Evolutionary conservation across 2,888 invertebrate species (phyloP).

Genomic region (Baronia brevicornis): DNA sequence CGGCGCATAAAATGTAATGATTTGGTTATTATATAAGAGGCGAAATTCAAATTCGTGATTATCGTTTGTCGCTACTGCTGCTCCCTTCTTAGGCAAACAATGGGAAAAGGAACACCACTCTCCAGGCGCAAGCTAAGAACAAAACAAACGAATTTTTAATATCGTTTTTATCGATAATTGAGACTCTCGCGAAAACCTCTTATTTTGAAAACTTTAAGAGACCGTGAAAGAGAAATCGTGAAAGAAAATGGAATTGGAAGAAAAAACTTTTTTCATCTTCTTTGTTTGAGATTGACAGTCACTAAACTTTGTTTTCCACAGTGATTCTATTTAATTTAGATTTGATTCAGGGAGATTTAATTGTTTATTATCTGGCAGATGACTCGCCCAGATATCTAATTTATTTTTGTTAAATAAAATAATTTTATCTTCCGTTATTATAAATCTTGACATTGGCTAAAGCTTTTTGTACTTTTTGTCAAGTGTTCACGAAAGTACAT

Average conservation of each 20-base stretch:
- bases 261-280: constrained; percentile 75
- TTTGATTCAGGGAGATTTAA: constrained; percentile 57
- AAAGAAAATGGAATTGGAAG: constrained; percentile 70
- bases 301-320: constrained; percentile 68
- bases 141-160: constrained; percentile 77
- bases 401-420: no score
- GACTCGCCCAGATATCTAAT: constrained; percentile 51
- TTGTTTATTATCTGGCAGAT: constrained; percentile 59
- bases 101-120: constrained; percentile 65
- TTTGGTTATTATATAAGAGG: constrained; percentile 58
- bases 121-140: constrained; percentile 65
- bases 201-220: constrained; percentile 73
- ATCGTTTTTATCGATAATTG: constrained; percentile 76
- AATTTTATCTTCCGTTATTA: no score
- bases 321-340: constrained; percentile 71
- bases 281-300: constrained; percentile 74
- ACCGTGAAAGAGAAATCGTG: constrained; percentile 69
- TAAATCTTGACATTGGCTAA: constrained; percentile 16
- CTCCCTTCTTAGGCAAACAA: constrained; percentile 68
- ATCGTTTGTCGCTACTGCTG: constrained; percentile 60
- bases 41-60: constrained; percentile 72
- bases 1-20: constrained; percentile 65
- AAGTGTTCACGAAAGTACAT: no score
- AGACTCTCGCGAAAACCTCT: constrained; percentile 72
- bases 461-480: no score